phyloP scores from a whole-genome alignment of 2,113 vertebrate genomes.

The Oryzias curvinotus region DNA sequence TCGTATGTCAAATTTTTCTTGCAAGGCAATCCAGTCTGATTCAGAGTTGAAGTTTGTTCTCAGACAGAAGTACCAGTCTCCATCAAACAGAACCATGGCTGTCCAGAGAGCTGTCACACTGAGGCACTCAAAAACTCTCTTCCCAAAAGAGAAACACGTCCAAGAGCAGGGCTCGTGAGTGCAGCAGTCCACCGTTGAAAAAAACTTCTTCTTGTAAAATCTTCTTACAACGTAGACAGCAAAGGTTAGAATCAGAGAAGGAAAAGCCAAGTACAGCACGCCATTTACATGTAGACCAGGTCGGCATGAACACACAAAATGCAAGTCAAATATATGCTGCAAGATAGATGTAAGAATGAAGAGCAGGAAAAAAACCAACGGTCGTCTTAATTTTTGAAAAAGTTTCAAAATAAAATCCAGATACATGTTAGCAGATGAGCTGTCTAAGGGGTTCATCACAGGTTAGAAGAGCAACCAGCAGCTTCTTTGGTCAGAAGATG shows the following conservation, averaged over 20 bases:
- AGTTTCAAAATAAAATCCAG: rapidly evolving
- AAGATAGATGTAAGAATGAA: slow-evolving; percentile 14
- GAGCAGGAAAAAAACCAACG: background rate
- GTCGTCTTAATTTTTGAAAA: rapidly evolving
- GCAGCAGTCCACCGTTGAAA: rapidly evolving
- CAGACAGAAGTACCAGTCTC: slow-evolving; percentile 41
- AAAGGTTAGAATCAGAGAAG: slow-evolving; percentile 20
- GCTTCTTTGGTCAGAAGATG: too few relatives aligned
- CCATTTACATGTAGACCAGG: rapidly evolving
- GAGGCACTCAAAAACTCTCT: rapidly evolving
- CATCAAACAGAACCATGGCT: slow-evolving; percentile 23
- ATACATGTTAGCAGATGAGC: too few relatives aligned
- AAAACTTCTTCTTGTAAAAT: background rate
- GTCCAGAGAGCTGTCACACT: slow-evolving; percentile 9
- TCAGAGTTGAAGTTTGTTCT: slow-evolving; percentile 9
- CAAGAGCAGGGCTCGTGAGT: rapidly evolving
- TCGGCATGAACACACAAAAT: slow-evolving; percentile 23
- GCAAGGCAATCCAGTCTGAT: slow-evolving; percentile 21
- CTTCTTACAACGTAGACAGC: background rate
- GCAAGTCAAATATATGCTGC: slow-evolving; percentile 41
- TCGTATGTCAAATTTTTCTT: background rate
- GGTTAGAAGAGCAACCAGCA: too few relatives aligned
- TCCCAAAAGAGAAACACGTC: rapidly evolving
- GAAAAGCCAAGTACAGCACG: rapidly evolving
- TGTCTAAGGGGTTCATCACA: too few relatives aligned